Evolutionary conservation across 2,797 vertebrate genomes (phyloP).

Genomic region (Crocidura indochinensis): DNA sequence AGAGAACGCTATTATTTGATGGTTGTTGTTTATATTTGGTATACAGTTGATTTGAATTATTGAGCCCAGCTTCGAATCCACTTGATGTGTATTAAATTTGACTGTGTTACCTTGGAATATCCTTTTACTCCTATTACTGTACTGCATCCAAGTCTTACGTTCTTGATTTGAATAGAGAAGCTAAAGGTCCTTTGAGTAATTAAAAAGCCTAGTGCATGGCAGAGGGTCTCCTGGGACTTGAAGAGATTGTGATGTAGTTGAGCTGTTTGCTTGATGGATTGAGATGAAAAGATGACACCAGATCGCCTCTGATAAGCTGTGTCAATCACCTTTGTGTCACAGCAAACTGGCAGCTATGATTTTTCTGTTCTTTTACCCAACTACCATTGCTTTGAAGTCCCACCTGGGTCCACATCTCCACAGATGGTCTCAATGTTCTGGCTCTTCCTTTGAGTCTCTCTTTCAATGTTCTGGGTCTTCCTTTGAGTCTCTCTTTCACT

Average conservation of each 20-base stretch:
- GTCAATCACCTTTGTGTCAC: background rate
- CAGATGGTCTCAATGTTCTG: background rate
- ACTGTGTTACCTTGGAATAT: background rate
- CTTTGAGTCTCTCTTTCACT: accelerated
- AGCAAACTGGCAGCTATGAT: background rate
- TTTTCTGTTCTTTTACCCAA: background rate
- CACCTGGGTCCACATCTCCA: background rate
- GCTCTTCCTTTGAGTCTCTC: background rate
- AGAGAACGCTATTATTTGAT: background rate
- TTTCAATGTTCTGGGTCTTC: background rate
- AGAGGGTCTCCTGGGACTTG: background rate
- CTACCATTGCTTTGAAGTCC: background rate
- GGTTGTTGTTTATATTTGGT: background rate
- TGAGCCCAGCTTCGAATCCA: background rate
- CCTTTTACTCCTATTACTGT: background rate
- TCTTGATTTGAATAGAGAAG: background rate
- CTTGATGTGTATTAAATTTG: background rate
- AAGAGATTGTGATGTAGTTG: background rate
- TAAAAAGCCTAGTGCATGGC: background rate
- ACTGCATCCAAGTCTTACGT: background rate
- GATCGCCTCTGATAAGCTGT: background rate
- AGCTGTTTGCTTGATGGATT: background rate
- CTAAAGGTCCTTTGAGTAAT: background rate
- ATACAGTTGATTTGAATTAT: background rate
- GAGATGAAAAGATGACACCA: background rate